A percentile compares a stretch with the other conserved stretches of the same genome.
phyloP scores from a whole-genome alignment of 2,113 vertebrate genomes.

The Nasalis larvatus region DNA sequence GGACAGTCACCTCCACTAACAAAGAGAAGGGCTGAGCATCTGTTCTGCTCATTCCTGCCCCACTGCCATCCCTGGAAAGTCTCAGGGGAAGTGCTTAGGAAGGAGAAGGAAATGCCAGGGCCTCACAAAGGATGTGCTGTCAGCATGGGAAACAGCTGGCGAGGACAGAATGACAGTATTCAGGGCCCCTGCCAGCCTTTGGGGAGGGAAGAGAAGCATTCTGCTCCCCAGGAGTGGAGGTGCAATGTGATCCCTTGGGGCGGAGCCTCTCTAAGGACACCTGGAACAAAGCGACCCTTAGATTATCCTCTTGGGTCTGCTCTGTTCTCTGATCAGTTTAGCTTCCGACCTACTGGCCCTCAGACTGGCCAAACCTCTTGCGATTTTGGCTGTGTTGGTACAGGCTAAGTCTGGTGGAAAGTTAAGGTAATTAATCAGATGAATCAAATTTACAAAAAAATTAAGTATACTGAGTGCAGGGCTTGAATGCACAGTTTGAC shows the following conservation, averaged over 20 bases:
- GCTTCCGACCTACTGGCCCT: slow-evolving; percentile 1
- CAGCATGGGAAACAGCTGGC: slow-evolving; percentile 56
- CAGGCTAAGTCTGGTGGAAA: slow-evolving; percentile 52
- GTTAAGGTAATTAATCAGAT: slow-evolving; percentile 36
- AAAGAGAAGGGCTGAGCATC: not conserved
- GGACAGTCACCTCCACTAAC: not conserved
- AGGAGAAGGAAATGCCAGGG: not conserved
- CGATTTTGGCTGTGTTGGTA: not conserved
- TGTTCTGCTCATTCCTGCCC: not conserved
- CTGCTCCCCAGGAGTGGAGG: not conserved
- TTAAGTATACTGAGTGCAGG: not conserved
- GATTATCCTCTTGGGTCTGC: not conserved
- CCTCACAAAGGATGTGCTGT: slow-evolving; percentile 14
- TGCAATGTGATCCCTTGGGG: not conserved
- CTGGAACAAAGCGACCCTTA: slow-evolving; percentile 42
- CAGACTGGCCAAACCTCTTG: slow-evolving; percentile 8
- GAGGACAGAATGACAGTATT: slow-evolving; percentile 26
- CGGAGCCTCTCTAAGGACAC: not conserved
- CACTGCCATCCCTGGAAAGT: not conserved
- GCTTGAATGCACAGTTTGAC: not conserved
- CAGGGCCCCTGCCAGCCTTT: not conserved
- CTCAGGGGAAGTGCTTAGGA: slow-evolving; percentile 42
- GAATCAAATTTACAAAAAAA: not conserved
- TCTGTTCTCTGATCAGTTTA: not conserved
- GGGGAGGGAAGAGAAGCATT: not conserved